Conservation (phyloP, 2,888 invertebrate species). For the Nebria brevicollis region DNA sequence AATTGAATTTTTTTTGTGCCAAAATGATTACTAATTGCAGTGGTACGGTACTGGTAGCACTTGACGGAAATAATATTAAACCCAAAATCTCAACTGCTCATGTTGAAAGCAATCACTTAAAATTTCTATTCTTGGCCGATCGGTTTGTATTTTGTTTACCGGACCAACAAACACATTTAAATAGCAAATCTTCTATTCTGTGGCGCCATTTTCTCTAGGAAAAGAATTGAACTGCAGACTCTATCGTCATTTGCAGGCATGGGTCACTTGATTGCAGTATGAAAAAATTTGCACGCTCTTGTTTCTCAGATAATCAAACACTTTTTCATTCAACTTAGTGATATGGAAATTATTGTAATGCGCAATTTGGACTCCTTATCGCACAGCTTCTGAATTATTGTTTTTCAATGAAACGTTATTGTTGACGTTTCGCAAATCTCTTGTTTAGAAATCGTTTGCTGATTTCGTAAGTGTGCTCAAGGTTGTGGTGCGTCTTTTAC, state of each 20-base stretch:
- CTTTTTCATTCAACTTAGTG: neutral
- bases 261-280: slow-evolving; percentile 30
- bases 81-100: slow-evolving; percentile 18
- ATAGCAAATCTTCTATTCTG: slow-evolving; percentile 3
- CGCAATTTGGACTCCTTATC: slow-evolving; percentile 34
- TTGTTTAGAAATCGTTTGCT: slow-evolving; percentile 30
- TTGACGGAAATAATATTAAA: slow-evolving; percentile 27
- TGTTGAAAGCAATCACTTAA: slow-evolving; percentile 43
- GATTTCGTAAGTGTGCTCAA: slow-evolving; percentile 25
- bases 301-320: slow-evolving; percentile 18
- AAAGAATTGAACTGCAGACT: slow-evolving; percentile 40
- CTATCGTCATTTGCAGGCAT: slow-evolving; percentile 29
- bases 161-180: neutral
- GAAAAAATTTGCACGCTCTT: slow-evolving; percentile 33
- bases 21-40: neutral
- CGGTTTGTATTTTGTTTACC: slow-evolving; percentile 11
- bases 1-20: neutral
- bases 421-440: slow-evolving; percentile 40
- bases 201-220: slow-evolving; percentile 11
- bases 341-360: slow-evolving; percentile 28
- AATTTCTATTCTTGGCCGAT: slow-evolving; percentile 40
- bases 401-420: slow-evolving; percentile 38
- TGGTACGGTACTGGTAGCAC: neutral
- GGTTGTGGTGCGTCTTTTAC: neutral
- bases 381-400: slow-evolving; percentile 30